These are phyloP conservation scores for Macrosoma leucophasiata DNA, from an alignment of 2,888 invertebrate species.

Conservation along the genomic window DNA sequence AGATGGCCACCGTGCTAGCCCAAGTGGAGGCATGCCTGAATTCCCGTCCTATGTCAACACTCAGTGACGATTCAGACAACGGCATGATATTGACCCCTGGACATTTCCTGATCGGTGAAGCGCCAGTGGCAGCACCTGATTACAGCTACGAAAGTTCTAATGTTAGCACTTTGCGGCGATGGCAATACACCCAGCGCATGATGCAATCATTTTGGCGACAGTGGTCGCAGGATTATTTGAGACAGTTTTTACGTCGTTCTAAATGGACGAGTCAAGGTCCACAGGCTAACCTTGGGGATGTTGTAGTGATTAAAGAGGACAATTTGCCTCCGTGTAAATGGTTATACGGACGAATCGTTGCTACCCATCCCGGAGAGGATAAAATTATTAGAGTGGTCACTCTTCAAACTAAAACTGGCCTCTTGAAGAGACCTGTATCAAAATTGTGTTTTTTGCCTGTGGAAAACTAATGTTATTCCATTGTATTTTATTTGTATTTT, in stretches of 20 bases:
- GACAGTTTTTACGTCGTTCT: too few species aligned
- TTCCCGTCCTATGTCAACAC: slow-evolving; percentile 12
- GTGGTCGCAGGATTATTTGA: slow-evolving; percentile 1
- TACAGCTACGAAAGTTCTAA: slow-evolving; percentile 9
- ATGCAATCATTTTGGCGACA: too few species aligned
- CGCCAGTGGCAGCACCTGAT: slow-evolving; percentile 15
- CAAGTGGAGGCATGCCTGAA: slow-evolving; percentile 22
- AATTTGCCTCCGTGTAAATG: slow-evolving; percentile 2
- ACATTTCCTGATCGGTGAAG: slow-evolving; percentile 19
- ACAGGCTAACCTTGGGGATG: too few species aligned
- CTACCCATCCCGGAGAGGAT: slow-evolving; percentile 5
- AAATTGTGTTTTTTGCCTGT: slow-evolving; percentile 3
- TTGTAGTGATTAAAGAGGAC: too few species aligned
- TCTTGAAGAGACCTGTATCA: slow-evolving; percentile 1
- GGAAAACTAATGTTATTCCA: background rate
- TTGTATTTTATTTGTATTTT: background rate
- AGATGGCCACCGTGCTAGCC: slow-evolving; percentile 13
- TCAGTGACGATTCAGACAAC: slow-evolving; percentile 5
- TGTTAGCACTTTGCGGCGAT: slow-evolving; percentile 6
- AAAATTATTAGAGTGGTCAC: slow-evolving; percentile 1
- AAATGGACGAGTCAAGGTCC: too few species aligned
- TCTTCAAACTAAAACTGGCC: slow-evolving; percentile 3
- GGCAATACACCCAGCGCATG: slow-evolving; percentile 13
- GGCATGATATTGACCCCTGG: slow-evolving; percentile 16
- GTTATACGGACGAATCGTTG: slow-evolving; percentile 4